Percentiles rank a stretch among this genome's conserved stretches.
phyloP scores from a whole-genome alignment of 2,888 invertebrate species.

The Cyclophora punctaria region DNA sequence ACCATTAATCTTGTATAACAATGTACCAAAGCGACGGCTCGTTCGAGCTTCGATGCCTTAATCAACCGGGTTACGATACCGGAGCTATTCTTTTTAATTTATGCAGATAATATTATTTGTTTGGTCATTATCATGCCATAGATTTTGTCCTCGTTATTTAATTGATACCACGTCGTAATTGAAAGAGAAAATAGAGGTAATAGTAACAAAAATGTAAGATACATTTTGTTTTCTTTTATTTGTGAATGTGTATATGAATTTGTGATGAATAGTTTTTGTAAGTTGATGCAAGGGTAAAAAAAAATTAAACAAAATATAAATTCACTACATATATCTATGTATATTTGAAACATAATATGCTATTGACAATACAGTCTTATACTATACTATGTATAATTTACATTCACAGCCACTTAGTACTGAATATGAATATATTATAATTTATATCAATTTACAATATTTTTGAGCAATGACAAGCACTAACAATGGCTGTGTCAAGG shows the following conservation, averaged over 20 bases:
- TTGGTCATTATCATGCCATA: background rate
- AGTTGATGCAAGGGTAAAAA: too few species aligned
- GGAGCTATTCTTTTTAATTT: conserved; percentile 41
- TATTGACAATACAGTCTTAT: too few species aligned
- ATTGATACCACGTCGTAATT: too few species aligned
- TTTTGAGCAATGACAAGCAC: background rate
- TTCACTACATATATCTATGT: too few species aligned
- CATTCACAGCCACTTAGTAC: conserved; percentile 15
- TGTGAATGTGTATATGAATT: too few species aligned
- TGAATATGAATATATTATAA: conserved; percentile 6
- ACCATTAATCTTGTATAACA: conserved; percentile 74
- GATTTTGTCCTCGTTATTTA: too few species aligned
- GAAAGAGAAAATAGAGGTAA: too few species aligned
- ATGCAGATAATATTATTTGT: conserved; percentile 32
- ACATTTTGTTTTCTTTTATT: too few species aligned
- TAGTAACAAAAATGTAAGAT: too few species aligned
- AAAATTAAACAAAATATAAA: too few species aligned
- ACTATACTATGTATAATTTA: conserved; percentile 4
- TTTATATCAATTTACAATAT: conserved; percentile 9
- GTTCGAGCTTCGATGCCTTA: conserved; percentile 59
- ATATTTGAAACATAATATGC: too few species aligned
- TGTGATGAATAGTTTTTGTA: too few species aligned
- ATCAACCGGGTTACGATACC: conserved; percentile 51
- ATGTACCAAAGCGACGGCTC: conserved; percentile 52
- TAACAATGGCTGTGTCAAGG: background rate